A percentile compares a stretch with the other conserved stretches of the same genome.
These are phyloP conservation scores for Drosophila pseudoobscura DNA, from an alignment of 1,140 invertebrate species.

Conservation along the genomic window DNA sequence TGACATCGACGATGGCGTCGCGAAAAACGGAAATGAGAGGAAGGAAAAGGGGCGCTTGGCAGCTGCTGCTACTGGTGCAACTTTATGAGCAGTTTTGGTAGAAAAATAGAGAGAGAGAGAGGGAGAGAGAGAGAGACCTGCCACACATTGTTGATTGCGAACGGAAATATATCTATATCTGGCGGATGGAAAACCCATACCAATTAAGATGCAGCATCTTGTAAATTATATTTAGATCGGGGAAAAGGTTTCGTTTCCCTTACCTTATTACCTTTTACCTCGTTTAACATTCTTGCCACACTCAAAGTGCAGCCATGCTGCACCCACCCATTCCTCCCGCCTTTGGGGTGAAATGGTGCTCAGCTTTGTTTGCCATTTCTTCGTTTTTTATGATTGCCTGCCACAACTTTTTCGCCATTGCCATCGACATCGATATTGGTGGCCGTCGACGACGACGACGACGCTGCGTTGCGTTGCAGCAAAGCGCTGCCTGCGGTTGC, in stretches of 20 bases:
- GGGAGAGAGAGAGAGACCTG: neutral
- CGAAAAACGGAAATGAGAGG: constrained; percentile 25
- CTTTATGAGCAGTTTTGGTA: constrained; percentile 65
- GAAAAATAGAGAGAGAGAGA: neutral
- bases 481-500: constrained; percentile 55
- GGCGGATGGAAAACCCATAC: too few relatives aligned
- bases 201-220: too few relatives aligned
- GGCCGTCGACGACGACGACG: constrained; percentile 32
- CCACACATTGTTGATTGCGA: constrained; percentile 32
- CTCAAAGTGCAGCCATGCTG: constrained; percentile 6
- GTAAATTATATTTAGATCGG: too few relatives aligned
- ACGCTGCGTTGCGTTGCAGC: constrained; percentile 15
- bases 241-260: too few relatives aligned
- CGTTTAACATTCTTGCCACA: too few relatives aligned
- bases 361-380: constrained; percentile 66
- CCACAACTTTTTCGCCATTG: constrained; percentile 78
- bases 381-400: constrained; percentile 80
- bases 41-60: constrained; percentile 11
- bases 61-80: constrained; percentile 54
- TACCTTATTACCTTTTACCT: too few relatives aligned
- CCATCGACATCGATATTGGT: constrained; percentile 65
- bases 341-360: constrained; percentile 15
- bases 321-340: constrained; percentile 2
- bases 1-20: constrained; percentile 71
- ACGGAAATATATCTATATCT: neutral